Evolutionary conservation across 2,113 vertebrate genomes (phyloP).

Genomic region (Phalacrocorax pelagicus): DNA sequence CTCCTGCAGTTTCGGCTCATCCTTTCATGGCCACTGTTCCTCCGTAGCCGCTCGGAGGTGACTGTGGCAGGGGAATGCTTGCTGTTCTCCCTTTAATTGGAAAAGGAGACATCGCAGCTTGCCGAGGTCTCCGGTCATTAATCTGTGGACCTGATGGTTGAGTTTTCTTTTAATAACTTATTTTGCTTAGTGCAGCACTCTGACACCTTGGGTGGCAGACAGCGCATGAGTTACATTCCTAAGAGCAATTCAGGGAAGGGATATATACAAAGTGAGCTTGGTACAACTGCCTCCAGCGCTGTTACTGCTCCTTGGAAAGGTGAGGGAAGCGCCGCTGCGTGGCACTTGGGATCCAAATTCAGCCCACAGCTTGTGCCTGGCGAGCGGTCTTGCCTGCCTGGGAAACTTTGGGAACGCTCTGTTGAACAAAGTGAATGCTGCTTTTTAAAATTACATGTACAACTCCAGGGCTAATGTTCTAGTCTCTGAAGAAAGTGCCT

Average conservation of each 20-base stretch:
- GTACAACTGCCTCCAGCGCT: background rate
- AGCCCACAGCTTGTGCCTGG: background rate
- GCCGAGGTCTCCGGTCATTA: background rate
- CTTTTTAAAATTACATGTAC: background rate
- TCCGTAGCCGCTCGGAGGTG: background rate
- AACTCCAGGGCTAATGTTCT: background rate
- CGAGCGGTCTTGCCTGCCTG: background rate
- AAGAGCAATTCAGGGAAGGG: background rate
- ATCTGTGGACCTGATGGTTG: background rate
- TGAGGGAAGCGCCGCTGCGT: background rate
- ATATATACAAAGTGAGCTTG: fast-evolving
- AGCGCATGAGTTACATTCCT: background rate
- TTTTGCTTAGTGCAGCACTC: background rate
- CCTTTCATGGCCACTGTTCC: background rate
- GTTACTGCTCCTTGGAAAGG: background rate
- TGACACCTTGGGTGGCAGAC: background rate
- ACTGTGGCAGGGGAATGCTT: background rate
- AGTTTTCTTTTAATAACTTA: conserved; percentile 8
- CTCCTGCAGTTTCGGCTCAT: background rate
- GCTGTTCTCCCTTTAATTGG: background rate
- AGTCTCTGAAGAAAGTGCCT: background rate
- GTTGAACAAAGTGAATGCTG: background rate
- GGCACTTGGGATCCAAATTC: background rate
- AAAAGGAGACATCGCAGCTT: background rate
- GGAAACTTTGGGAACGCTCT: background rate